phyloP scores from a whole-genome alignment of 2,888 invertebrate species.

The Nephrotoma flavescens region DNA sequence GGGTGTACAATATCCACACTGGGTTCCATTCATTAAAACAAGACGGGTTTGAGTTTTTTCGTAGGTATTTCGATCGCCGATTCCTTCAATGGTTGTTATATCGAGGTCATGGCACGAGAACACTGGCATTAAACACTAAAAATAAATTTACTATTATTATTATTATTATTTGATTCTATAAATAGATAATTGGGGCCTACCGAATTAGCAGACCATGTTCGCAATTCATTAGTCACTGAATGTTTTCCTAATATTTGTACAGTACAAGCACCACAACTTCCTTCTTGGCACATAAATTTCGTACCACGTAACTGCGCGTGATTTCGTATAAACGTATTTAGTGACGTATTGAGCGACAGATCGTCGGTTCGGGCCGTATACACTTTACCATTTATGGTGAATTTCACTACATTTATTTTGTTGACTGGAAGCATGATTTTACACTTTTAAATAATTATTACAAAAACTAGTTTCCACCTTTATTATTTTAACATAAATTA shows the following conservation, averaged over 20 bases:
- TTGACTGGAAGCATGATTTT: background rate
- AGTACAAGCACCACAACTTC: slow-evolving; percentile 44
- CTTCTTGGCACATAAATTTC: slow-evolving; percentile 43
- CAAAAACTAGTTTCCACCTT: background rate
- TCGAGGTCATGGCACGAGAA: slow-evolving; percentile 47
- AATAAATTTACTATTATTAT: background rate
- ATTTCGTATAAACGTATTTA: slow-evolving; percentile 38
- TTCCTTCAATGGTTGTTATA: slow-evolving; percentile 50
- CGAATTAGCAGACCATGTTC: slow-evolving; percentile 11
- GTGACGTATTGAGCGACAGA: slow-evolving; percentile 22
- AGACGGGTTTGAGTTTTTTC: slow-evolving; percentile 44
- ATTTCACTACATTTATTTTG: background rate
- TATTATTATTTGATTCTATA: background rate
- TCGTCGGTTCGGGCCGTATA: background rate
- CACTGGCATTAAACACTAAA: slow-evolving; percentile 43
- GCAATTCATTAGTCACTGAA: slow-evolving; percentile 9
- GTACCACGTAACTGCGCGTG: slow-evolving; percentile 37
- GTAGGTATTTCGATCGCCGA: slow-evolving; percentile 46
- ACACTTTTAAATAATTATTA: background rate
- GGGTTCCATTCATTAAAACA: slow-evolving; percentile 45
- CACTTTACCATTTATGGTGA: background rate
- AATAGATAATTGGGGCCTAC: background rate
- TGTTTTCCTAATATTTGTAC: slow-evolving; percentile 22
- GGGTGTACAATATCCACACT: slow-evolving; percentile 57
- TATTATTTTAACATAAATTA: background rate